Base-by-base conservation (phyloP, 2,888 invertebrate species). In the Germaria angustata region DNA sequence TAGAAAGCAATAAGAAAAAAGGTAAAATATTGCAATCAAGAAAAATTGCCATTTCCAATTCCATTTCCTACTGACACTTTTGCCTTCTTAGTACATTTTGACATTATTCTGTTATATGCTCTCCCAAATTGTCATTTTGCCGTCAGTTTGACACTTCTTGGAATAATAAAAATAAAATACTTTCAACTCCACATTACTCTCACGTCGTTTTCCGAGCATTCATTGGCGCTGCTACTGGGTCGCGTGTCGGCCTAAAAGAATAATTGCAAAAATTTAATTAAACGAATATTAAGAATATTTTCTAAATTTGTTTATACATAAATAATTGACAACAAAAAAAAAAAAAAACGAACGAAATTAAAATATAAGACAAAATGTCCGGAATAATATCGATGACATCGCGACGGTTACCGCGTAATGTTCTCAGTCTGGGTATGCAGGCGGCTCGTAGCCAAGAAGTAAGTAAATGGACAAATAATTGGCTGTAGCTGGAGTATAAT, bases 311-410 rank as follows among this genome's bases (percentile, higher is more conserved):
- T 72, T 61, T 63, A 69, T 32, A 36, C 0, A 36, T 36, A 55
- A 46, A 32, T 15, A 53, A 53, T 39, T 34, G 11, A 28, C 22
- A 7, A 61, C 17, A 75, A 9, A 57, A 78, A 79, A 78, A 69
- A 78, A 78, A 22, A 75, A 9, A 57, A 78, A 79, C 81, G 73
- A 78, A 78, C 73, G 73, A 78, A 55, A 34, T 20, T 34, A 32
- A 39, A 9, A 13, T 49, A 81, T 13, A 79, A n/a, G n/a, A n/a
- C n/a, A n/a, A n/a, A n/a, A 92, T 92, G 92, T 91, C 92, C 87
- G 92, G 91, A 83, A 90, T 93, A 90, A 90, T 93, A 85, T 91
- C 91, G 73, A 87, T 92, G 86, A 90, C 92, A 84, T 89, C 92
- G 85, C 91, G 92, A 84, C 91, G 89, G 86, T 85, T 92, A 86